Percentiles rank a stretch among this genome's conserved stretches.
Conservation (phyloP, 2,797 vertebrate species). For the Fistularia tabacaria region DNA sequence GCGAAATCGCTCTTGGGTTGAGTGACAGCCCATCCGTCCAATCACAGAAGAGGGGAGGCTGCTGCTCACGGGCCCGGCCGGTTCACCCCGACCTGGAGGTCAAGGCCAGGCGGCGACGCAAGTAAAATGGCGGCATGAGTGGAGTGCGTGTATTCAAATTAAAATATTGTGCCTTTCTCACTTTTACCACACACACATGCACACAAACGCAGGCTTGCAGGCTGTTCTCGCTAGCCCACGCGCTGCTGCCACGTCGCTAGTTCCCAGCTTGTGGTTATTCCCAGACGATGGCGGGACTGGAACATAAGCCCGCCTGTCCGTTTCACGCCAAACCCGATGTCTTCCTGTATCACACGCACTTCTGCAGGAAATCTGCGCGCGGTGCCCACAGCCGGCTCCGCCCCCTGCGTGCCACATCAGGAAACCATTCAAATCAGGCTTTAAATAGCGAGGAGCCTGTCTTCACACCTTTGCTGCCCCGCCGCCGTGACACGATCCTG, state of each 20-base stretch:
- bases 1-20: slow-evolving; percentile 53
- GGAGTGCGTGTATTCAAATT: slow-evolving; percentile 11
- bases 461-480: slow-evolving; percentile 58
- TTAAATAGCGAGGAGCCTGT: slow-evolving; percentile 61
- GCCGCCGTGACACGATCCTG: slow-evolving; percentile 49
- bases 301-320: slow-evolving; percentile 61
- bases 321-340: slow-evolving; percentile 63
- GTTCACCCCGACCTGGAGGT: too few species aligned
- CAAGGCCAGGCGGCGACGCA: too few species aligned
- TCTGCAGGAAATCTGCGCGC: slow-evolving; percentile 19
- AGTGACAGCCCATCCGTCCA: slow-evolving; percentile 47
- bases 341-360: slow-evolving; percentile 39
- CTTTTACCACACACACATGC: background rate
- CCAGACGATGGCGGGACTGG: slow-evolving; percentile 58
- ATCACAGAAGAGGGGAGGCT: slow-evolving; percentile 24
- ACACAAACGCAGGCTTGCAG: slow-evolving; percentile 39
- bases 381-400: slow-evolving; percentile 17
- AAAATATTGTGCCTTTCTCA: slow-evolving; percentile 17
- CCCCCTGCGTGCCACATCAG: slow-evolving; percentile 43
- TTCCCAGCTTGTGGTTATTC: slow-evolving; percentile 69
- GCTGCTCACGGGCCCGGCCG: slow-evolving; percentile 55
- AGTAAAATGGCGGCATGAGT: background rate
- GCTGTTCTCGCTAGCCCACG: slow-evolving; percentile 65
- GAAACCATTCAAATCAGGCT: slow-evolving; percentile 36
- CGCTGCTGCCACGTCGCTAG: slow-evolving; percentile 66